Conservation (phyloP, 2,888 invertebrate genomes). For the Operophtera brumata region DNA sequence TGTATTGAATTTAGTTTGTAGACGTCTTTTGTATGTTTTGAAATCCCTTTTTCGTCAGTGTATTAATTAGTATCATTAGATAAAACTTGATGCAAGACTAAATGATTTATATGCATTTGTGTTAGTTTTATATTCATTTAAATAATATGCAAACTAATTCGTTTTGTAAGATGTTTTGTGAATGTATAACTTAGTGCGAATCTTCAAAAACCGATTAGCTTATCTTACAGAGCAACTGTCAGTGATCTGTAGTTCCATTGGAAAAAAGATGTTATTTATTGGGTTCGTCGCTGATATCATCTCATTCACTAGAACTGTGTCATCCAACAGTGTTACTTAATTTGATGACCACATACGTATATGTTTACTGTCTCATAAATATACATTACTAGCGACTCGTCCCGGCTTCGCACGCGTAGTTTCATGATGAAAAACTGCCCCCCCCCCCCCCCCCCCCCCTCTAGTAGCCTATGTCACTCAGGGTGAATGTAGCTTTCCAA, state of each 20-base stretch:
- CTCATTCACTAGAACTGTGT: background rate
- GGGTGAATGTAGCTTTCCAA: too few species aligned
- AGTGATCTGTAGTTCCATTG: background rate
- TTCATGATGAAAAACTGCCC: too few species aligned
- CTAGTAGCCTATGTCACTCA: too few species aligned
- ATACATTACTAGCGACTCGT: too few species aligned
- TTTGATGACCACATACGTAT: too few species aligned
- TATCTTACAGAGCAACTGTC: slow-evolving; percentile 2
- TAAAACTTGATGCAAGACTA: background rate
- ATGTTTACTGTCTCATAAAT: background rate
- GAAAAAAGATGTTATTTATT: slow-evolving; percentile 2
- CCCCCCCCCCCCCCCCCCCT: too few species aligned
- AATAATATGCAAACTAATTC: slow-evolving; percentile 1
- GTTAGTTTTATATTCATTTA: slow-evolving; percentile 4
- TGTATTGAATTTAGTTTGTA: background rate
- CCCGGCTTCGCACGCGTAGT: too few species aligned
- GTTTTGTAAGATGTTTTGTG: background rate
- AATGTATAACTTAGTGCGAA: slow-evolving; percentile 8
- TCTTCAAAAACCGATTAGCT: slow-evolving; percentile 1
- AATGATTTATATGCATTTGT: slow-evolving; percentile 5
- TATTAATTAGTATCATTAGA: background rate
- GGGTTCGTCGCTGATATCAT: slow-evolving; percentile 5
- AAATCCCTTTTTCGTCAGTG: background rate
- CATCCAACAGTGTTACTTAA: too few species aligned
- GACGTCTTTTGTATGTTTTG: background rate